These are phyloP conservation scores for Drosophila teissieri DNA, from an alignment of 1,140 invertebrate species.

Conservation along the genomic window DNA sequence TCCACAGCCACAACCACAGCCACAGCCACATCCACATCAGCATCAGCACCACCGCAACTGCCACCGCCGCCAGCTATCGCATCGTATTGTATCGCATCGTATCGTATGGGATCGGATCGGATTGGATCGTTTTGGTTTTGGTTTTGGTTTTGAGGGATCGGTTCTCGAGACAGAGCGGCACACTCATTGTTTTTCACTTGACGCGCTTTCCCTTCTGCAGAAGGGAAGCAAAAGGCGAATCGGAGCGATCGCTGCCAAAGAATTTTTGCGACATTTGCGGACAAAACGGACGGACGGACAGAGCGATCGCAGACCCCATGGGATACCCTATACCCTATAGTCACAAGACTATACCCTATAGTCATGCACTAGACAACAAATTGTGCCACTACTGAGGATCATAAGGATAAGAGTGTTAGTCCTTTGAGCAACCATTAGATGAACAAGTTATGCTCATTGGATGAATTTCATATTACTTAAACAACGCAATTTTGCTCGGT, in stretches of 20 bases:
- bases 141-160: not conserved
- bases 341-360: not conserved
- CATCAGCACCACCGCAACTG: slow-evolving; percentile 5
- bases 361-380: not conserved
- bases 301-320: slow-evolving; percentile 1
- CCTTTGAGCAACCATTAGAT: too few species aligned
- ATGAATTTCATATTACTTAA: too few species aligned
- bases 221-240: not conserved
- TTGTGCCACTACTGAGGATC: too few species aligned
- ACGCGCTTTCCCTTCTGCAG: slow-evolving; percentile 23
- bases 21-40: slow-evolving; percentile 3
- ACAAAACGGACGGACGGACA: slow-evolving; percentile 1
- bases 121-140: too few species aligned
- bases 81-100: not conserved
- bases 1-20: not conserved
- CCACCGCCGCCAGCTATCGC: slow-evolving; percentile 11
- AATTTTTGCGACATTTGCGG: slow-evolving; percentile 45
- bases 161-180: slow-evolving; percentile 21
- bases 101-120: slow-evolving; percentile 3
- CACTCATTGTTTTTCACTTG: slow-evolving; percentile 46
- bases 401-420: too few species aligned
- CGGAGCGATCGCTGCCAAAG: slow-evolving; percentile 21
- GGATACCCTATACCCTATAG: slow-evolving; percentile 8
- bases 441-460: too few species aligned
- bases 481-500: not conserved